Conservation (phyloP, 2,888 invertebrate genomes). For the Yponomeuta cagnagella region DNA sequence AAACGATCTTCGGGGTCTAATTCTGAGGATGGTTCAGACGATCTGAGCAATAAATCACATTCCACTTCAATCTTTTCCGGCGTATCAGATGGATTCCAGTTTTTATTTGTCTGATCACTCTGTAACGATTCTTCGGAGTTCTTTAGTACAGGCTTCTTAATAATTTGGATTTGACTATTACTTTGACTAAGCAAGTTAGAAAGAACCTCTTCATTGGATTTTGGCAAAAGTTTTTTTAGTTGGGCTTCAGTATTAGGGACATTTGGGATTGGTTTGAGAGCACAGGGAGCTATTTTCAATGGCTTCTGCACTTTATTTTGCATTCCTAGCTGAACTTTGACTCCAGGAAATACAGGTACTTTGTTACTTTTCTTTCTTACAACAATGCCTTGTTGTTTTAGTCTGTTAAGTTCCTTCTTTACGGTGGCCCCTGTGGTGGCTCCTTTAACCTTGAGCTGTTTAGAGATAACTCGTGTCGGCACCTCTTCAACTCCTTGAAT, state of each 20-base stretch:
- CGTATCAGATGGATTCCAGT: neutral
- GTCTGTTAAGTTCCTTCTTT: conserved; percentile 49
- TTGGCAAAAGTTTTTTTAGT: conserved; percentile 14
- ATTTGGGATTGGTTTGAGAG: neutral
- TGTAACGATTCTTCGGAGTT: neutral
- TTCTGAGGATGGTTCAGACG: conserved; percentile 21
- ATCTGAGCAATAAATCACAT: conserved; percentile 20
- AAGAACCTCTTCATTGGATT: conserved; percentile 47
- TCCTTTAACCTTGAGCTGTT: conserved; percentile 40
- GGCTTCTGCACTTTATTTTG: neutral
- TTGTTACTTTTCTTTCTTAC: conserved; percentile 11
- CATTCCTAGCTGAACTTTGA: conserved; percentile 4
- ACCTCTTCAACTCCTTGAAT: conserved; percentile 66
- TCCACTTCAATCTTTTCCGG: conserved; percentile 22
- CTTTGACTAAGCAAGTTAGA: conserved; percentile 57
- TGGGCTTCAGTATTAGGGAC: neutral
- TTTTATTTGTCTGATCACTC: neutral
- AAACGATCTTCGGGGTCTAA: conserved; percentile 18
- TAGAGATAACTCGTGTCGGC: conserved; percentile 54
- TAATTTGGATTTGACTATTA: conserved; percentile 61
- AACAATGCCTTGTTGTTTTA: conserved; percentile 49
- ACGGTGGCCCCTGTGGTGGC: conserved; percentile 23
- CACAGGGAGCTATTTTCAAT: conserved; percentile 5
- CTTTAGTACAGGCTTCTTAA: conserved; percentile 39
- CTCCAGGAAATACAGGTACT: neutral